Percentiles rank a stretch among this genome's conserved stretches.
Conservation (phyloP, 2,888 invertebrate species). For the Alcis repandata region DNA sequence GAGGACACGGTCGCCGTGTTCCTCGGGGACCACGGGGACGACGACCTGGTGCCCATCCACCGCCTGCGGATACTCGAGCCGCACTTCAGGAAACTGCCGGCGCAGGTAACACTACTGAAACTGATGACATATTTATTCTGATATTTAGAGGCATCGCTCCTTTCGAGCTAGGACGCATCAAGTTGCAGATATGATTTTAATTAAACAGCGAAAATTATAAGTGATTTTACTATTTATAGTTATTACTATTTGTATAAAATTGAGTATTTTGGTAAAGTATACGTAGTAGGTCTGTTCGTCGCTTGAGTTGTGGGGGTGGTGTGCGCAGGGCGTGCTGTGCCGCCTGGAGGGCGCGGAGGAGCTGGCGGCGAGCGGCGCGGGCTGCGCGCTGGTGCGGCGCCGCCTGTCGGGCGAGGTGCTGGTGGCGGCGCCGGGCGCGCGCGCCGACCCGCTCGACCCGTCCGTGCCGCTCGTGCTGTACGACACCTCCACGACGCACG, state of each 20-base stretch:
- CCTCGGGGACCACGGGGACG: slow-evolving; percentile 92
- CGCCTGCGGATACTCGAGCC: slow-evolving; percentile 88
- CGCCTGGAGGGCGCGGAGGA: slow-evolving; percentile 91
- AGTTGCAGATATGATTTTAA: too few species aligned
- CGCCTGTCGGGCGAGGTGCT: slow-evolving; percentile 84
- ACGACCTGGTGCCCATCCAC: slow-evolving; percentile 83
- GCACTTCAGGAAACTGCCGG: slow-evolving; percentile 88
- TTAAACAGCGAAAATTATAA: too few species aligned
- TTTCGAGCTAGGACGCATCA: too few species aligned
- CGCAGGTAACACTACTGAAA: slow-evolving; percentile 84
- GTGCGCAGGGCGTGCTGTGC: slow-evolving; percentile 88
- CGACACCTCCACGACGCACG: slow-evolving; percentile 88
- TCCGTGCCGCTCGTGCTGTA: slow-evolving; percentile 87
- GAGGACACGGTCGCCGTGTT: slow-evolving; percentile 86
- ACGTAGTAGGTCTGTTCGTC: too few species aligned
- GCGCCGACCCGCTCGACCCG: slow-evolving; percentile 77
- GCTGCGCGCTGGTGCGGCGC: slow-evolving; percentile 66
- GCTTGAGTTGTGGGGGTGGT: too few species aligned
- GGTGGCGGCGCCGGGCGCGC: slow-evolving; percentile 83
- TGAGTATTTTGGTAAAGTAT: too few species aligned
- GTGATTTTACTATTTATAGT: too few species aligned
- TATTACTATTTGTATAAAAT: too few species aligned
- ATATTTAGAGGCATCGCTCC: too few species aligned
- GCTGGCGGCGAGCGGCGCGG: slow-evolving; percentile 69
- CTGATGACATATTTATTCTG: too few species aligned